These are phyloP conservation scores for Reticulitermes lucifugus DNA, from an alignment of 2,888 invertebrate genomes.

Conservation along the genomic window DNA sequence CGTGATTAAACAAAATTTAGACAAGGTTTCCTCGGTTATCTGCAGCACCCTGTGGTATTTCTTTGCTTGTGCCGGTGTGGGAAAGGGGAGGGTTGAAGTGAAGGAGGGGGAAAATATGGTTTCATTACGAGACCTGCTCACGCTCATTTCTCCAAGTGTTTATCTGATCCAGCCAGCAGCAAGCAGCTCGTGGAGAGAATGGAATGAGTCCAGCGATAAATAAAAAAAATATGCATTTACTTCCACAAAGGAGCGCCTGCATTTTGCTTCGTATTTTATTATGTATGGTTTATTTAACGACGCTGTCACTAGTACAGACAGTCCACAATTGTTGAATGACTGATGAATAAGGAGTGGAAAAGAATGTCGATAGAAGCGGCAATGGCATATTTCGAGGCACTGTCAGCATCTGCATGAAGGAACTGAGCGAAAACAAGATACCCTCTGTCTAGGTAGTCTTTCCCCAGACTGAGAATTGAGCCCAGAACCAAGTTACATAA, in stretches of 20 bases:
- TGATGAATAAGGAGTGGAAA: no score
- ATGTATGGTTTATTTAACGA: no score
- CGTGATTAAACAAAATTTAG: constrained; percentile 1
- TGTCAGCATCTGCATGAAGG: no score
- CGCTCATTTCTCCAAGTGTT: constrained; percentile 25
- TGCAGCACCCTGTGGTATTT: constrained; percentile 1
- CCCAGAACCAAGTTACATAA: no score
- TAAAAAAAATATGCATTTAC: background rate
- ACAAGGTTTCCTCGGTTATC: background rate
- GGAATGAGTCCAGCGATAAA: background rate
- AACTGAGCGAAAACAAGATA: no score
- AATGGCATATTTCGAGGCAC: no score
- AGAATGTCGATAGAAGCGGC: no score
- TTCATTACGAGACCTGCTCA: constrained; percentile 22
- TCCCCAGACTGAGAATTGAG: no score
- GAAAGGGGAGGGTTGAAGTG: background rate
- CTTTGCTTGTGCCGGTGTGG: background rate
- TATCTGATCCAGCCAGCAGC: constrained; percentile 28
- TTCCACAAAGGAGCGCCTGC: background rate
- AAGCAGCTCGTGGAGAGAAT: background rate
- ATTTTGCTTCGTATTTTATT: background rate
- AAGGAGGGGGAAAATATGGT: constrained; percentile 10
- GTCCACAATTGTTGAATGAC: no score
- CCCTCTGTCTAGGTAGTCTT: no score
- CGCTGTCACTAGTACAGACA: no score